Percentiles rank a stretch among this genome's conserved stretches.
Evolutionary conservation across 2,888 invertebrate genomes (phyloP).

Genomic region (Synergus laeviventris): DNA sequence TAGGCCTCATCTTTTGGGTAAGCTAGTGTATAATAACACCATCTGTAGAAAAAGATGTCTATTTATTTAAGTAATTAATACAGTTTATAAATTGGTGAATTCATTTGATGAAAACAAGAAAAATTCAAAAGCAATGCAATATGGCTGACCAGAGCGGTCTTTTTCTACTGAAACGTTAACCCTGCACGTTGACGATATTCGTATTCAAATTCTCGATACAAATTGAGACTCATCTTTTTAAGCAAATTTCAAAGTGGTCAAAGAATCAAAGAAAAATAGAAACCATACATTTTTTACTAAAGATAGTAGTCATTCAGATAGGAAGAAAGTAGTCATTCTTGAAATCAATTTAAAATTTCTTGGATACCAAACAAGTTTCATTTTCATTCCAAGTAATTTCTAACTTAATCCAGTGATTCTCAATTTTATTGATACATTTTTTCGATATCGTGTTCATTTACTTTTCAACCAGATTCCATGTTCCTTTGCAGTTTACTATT

Average conservation of each 20-base stretch:
- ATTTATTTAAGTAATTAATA: too few species aligned
- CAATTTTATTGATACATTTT: background rate
- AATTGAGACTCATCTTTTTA: too few species aligned
- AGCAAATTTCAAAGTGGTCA: background rate
- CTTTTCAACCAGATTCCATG: background rate
- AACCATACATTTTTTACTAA: background rate
- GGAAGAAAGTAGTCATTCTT: background rate
- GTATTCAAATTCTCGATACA: too few species aligned
- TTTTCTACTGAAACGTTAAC: background rate
- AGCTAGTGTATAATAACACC: conserved; percentile 1
- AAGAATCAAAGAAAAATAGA: background rate
- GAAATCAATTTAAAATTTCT: background rate
- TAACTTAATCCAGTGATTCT: background rate
- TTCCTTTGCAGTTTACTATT: background rate
- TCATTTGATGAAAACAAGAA: background rate
- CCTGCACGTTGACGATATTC: background rate
- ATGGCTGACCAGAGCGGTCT: background rate
- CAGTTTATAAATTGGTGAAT: background rate
- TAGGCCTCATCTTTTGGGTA: conserved; percentile 21
- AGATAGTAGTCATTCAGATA: background rate
- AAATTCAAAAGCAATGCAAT: background rate
- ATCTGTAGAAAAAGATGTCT: background rate
- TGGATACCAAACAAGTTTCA: background rate
- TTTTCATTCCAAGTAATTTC: conserved; percentile 2
- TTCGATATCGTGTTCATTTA: background rate